phyloP scores from a whole-genome alignment of 2,888 invertebrate species.

The Pristionchus arcanus region DNA sequence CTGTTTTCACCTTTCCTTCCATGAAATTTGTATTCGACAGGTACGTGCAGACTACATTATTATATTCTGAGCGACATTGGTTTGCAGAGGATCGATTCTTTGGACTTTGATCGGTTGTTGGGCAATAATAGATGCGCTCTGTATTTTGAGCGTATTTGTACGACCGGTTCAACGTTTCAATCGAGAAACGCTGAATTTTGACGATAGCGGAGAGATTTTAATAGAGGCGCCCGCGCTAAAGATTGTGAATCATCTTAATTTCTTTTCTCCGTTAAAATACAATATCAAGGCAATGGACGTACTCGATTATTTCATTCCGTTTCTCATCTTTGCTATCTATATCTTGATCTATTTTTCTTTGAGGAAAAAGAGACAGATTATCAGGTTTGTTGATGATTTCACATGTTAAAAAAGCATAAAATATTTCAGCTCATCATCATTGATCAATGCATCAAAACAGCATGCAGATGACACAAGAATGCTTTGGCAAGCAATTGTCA shows the following conservation, averaged over 20 bases:
- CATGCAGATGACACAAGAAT: not conserved
- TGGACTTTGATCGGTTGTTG: not conserved
- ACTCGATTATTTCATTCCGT: constrained; percentile 16
- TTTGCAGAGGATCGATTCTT: not conserved
- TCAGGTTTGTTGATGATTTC: not conserved
- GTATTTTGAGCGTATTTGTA: not conserved
- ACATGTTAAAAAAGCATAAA: too few species aligned
- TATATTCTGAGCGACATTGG: not conserved
- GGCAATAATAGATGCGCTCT: not conserved
- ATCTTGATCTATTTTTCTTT: not conserved
- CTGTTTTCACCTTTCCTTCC: not conserved
- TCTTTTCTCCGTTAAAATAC: too few species aligned
- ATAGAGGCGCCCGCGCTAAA: not conserved
- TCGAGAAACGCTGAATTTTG: not conserved
- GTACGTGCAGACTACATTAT: not conserved
- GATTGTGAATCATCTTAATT: not conserved
- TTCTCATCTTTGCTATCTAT: not conserved
- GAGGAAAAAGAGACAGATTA: not conserved
- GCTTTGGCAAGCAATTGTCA: not conserved
- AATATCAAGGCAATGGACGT: not conserved
- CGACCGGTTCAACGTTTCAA: not conserved
- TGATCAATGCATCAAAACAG: not conserved
- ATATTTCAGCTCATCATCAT: not conserved
- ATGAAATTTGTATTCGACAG: not conserved
- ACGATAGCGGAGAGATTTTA: not conserved